phyloP scores from a whole-genome alignment of 2,113 vertebrate genomes.

The Platycercus adscitus region DNA sequence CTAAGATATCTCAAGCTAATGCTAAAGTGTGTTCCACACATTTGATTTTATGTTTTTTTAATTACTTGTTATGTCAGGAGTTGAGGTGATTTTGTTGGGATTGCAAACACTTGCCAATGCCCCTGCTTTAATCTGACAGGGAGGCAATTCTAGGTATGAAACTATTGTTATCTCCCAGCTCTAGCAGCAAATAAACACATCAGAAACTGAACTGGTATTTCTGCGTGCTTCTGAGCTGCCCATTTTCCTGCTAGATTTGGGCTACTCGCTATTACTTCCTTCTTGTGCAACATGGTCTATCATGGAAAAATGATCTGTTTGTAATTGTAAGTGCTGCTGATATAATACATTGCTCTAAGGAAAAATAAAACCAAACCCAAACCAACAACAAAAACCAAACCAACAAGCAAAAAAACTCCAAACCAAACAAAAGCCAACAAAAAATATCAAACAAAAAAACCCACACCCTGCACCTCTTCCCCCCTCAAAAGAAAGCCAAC shows the following conservation, averaged over 20 bases:
- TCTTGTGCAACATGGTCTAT: not conserved
- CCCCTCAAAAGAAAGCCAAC: not conserved
- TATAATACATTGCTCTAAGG: not conserved
- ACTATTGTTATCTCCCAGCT: not conserved
- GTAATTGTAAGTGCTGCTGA: not conserved
- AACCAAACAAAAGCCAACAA: too few relatives aligned
- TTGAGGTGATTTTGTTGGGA: not conserved
- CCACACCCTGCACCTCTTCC: too few relatives aligned
- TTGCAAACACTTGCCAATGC: not conserved
- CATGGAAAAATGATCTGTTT: not conserved
- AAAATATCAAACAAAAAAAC: too few relatives aligned
- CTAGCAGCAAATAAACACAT: not conserved
- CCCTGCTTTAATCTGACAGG: not conserved
- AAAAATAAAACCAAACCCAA: not conserved
- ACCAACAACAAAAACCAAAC: not conserved
- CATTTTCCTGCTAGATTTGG: slow-evolving; percentile 9
- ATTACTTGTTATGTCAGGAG: not conserved
- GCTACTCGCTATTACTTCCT: not conserved
- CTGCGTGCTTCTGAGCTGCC: not conserved
- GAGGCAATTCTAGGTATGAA: not conserved
- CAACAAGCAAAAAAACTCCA: not conserved
- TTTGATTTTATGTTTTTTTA: not conserved
- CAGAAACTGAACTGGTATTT: not conserved
- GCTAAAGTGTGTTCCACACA: not conserved
- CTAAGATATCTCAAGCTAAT: not conserved